These are phyloP conservation scores for Prostheceraeus crozeri DNA, from an alignment of 2,888 invertebrate genomes.

Conservation along the genomic window DNA sequence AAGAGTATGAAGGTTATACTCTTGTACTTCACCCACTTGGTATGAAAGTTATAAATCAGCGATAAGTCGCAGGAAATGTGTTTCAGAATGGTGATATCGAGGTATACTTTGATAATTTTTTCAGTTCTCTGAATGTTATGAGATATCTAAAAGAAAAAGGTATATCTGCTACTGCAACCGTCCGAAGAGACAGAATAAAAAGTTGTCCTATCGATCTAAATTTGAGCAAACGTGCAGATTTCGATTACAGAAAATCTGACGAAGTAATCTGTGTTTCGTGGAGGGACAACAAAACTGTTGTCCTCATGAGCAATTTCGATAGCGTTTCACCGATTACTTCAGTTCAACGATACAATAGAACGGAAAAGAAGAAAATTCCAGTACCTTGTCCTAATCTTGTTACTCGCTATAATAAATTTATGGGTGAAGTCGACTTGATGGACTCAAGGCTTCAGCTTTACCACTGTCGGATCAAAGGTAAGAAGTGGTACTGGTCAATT, in stretches of 20 bases:
- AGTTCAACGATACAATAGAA: background rate
- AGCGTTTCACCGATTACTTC: conserved; percentile 23
- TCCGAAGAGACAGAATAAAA: background rate
- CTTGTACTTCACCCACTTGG: too few relatives aligned
- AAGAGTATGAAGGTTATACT: too few relatives aligned
- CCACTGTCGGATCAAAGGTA: conserved; percentile 7
- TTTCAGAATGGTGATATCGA: background rate
- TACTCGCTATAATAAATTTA: conserved; percentile 35
- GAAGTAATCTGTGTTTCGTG: conserved; percentile 10
- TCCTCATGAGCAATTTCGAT: conserved; percentile 15
- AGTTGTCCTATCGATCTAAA: background rate
- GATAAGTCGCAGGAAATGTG: background rate
- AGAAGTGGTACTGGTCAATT: conserved; percentile 22
- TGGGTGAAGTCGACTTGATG: conserved; percentile 39
- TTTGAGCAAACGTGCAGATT: conserved; percentile 2
- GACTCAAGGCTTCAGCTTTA: conserved; percentile 27
- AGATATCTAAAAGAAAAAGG: background rate
- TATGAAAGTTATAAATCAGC: background rate
- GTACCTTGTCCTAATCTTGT: conserved; percentile 29
- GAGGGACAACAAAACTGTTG: conserved; percentile 2
- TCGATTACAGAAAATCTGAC: conserved; percentile 17
- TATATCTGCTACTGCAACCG: background rate
- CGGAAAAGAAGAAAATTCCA: conserved; percentile 6
- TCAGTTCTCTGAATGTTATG: background rate
- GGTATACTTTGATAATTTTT: conserved; percentile 12